Evolutionary conservation across 1,140 invertebrate genomes (phyloP).

Genomic region (Monomorium pharaonis): DNA sequence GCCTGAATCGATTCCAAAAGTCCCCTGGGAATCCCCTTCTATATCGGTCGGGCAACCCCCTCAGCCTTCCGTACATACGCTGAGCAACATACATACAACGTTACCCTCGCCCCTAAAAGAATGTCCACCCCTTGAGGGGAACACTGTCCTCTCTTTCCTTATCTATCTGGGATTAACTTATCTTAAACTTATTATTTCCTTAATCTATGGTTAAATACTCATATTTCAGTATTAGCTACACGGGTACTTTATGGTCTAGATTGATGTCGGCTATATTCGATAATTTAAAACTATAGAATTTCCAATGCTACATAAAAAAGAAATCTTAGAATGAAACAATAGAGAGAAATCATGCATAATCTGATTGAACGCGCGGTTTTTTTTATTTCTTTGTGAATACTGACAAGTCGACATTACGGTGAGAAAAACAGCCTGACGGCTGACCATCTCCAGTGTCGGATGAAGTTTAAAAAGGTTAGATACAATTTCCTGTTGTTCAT

Average conservation of each 20-base stretch:
- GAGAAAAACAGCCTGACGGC: conserved; percentile 50
- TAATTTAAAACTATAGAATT: conserved; percentile 34
- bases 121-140: conserved; percentile 73
- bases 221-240: conserved; percentile 84
- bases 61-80: conserved; percentile 68
- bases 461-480: conserved; percentile 75
- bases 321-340: background rate
- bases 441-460: conserved; percentile 65
- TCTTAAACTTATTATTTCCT: conserved; percentile 85
- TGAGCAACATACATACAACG: conserved; percentile 78
- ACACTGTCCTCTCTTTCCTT: conserved; percentile 75
- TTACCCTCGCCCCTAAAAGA: conserved; percentile 74
- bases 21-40: conserved; percentile 82
- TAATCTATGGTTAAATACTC: conserved; percentile 85
- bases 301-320: background rate
- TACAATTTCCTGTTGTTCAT: conserved; percentile 81
- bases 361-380: background rate
- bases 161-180: conserved; percentile 84
- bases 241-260: conserved; percentile 58
- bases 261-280: conserved; percentile 68
- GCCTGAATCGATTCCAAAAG: conserved; percentile 84
- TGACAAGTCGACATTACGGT: conserved; percentile 9
- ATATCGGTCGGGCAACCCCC: conserved; percentile 68
- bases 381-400: conserved; percentile 19
- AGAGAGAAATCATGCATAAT: background rate